A percentile compares a stretch with the other conserved stretches of the same genome.
Conservation (phyloP, 2,888 invertebrate genomes). For the Erebia ligea region DNA sequence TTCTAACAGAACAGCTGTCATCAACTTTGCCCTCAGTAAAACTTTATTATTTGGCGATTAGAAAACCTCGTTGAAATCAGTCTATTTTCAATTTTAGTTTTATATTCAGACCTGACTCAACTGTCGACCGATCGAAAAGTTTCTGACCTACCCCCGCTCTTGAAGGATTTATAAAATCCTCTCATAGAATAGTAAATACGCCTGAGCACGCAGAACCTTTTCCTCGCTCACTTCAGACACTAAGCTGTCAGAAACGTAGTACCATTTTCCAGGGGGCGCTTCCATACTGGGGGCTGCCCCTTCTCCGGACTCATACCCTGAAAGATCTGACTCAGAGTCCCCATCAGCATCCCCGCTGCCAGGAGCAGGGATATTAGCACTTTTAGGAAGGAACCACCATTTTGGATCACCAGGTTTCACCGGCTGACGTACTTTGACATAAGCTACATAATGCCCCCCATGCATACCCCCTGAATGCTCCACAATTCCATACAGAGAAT, state of each 20-base stretch:
- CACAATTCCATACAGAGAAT: constrained; percentile 97
- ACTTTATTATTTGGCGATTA: no score
- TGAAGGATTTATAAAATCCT: constrained; percentile 87
- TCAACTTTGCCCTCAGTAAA: no score
- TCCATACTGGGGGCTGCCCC: constrained; percentile 62
- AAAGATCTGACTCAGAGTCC: constrained; percentile 83
- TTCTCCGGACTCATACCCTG: constrained; percentile 81
- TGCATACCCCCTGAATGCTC: constrained; percentile 96
- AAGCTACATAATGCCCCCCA: constrained; percentile 95
- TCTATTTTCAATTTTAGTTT: not conserved
- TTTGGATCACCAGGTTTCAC: constrained; percentile 85
- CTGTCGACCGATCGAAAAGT: constrained; percentile 6
- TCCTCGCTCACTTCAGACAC: constrained; percentile 92
- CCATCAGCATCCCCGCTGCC: constrained; percentile 65
- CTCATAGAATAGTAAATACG: constrained; percentile 98
- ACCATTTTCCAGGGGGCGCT: constrained; percentile 92
- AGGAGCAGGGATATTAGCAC: constrained; percentile 80
- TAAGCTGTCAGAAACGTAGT: constrained; percentile 95
- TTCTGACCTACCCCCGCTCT: not conserved
- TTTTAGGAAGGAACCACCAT: constrained; percentile 88
- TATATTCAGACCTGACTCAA: not conserved
- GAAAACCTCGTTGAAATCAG: not conserved
- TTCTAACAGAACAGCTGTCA: no score
- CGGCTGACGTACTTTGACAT: constrained; percentile 92
- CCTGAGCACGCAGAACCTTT: constrained; percentile 92